Base-by-base conservation (phyloP, 2,797 vertebrate species). In the Pseudomugil gertrudae region DNA sequence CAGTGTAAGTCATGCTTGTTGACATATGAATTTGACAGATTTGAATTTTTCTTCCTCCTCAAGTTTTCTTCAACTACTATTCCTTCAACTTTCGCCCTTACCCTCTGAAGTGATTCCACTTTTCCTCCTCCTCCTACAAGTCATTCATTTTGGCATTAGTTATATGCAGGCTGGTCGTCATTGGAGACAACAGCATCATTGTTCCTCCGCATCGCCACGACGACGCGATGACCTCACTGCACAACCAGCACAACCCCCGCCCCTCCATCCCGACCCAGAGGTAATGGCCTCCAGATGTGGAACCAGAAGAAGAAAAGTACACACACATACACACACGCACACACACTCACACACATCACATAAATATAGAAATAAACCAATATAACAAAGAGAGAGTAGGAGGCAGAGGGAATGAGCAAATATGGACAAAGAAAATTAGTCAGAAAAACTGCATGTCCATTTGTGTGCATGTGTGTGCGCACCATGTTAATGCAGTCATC, bases 241-340 rank as follows among this genome's bases (percentile, higher is more conserved):
- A 81, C 64, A 91, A 84, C 71, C 68, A 86, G 83, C 65, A 81
- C 50, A 30, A 58, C 79, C 57, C 51, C 32, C 56, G n/a, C 65
- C 54, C 60, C 4, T 57, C 59, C 38, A 61, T 81, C 75, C 81
- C 71, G 48, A 77, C 81, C 80, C 81, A 80, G 89, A 78, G 62
- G 75, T 91, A 91, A 92, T 92, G 76, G 83, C 77, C 86, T 90
- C 90, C 91, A 92, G 91, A 92, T 92, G 91, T 92, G 79, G 76
- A 85, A 80, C 64, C 66, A 73, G 57, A 75, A 52, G 69, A 73
- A 81, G 69, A 48, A 75, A 74, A 56, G 53, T 53, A 45, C 63
- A 65, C 60, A 74, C 59, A 38, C 57, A 66, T 59, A 51, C 45
- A 26, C 62, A 64, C 55, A 35, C 77, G 65, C 60, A 48, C 60